Conservation (phyloP, 2,113 vertebrate genomes). For the Otocyon megalotis region DNA sequence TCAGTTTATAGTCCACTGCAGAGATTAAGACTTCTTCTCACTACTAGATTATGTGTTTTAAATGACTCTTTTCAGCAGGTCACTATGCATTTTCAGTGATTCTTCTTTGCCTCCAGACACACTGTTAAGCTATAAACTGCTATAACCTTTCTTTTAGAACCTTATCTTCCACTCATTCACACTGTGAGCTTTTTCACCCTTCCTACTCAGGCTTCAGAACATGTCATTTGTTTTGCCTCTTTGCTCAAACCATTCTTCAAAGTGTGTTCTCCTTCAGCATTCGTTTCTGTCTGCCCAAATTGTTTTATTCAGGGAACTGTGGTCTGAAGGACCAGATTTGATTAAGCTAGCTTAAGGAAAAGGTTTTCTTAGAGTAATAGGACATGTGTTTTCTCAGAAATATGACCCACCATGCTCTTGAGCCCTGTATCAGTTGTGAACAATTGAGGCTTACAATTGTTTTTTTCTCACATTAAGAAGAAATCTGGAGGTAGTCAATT, state of each 20-base stretch:
- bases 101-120: neutral
- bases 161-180: neutral
- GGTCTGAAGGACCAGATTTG: neutral
- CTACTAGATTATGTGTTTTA: neutral
- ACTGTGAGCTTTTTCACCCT: neutral
- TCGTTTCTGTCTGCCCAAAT: neutral
- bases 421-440: neutral
- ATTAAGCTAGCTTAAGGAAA: neutral
- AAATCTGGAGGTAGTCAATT: neutral
- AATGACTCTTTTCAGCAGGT: neutral
- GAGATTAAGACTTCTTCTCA: neutral
- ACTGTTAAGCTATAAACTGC: neutral
- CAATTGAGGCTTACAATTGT: neutral
- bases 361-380: neutral
- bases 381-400: neutral
- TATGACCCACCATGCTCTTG: neutral
- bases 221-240: neutral
- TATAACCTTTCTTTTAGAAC: neutral
- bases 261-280: neutral
- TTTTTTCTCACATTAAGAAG: neutral
- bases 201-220: neutral
- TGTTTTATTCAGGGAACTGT: neutral
- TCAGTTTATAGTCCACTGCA: neutral
- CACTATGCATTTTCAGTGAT: neutral
- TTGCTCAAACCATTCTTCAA: neutral